These are phyloP conservation scores for Columba janthina DNA, from an alignment of 2,113 vertebrate genomes.

Conservation along the genomic window DNA sequence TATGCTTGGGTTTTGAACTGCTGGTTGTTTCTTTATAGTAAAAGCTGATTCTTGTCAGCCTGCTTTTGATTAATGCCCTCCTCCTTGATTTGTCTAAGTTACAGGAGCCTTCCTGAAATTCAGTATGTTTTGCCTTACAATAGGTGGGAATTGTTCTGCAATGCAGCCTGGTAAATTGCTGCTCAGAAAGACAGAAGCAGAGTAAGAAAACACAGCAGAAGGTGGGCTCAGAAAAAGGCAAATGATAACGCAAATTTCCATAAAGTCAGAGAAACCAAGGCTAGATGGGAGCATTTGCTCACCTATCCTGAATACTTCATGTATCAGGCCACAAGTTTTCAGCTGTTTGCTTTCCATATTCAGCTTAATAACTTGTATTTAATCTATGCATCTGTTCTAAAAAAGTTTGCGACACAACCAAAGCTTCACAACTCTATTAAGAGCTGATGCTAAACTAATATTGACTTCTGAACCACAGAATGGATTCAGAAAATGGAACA, in stretches of 20 bases:
- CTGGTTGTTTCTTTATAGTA: neutral
- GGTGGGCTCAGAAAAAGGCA: neutral
- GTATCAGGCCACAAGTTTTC: neutral
- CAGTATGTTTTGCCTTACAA: neutral
- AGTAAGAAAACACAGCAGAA: neutral
- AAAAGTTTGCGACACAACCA: neutral
- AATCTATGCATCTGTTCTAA: neutral
- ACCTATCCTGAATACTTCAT: neutral
- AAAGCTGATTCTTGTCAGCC: neutral
- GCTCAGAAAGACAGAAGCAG: neutral
- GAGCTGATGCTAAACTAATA: neutral
- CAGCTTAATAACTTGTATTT: neutral
- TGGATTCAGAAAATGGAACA: fast-evolving
- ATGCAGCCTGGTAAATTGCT: neutral
- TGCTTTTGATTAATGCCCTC: neutral
- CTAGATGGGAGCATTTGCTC: neutral
- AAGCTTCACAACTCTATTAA: neutral
- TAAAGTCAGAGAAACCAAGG: neutral
- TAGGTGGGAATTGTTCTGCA: neutral
- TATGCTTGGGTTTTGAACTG: neutral
- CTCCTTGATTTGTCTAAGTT: neutral
- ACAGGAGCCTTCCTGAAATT: neutral
- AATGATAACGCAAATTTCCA: neutral
- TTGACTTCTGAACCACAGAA: neutral
- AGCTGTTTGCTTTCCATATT: neutral